Percentiles rank a stretch among this genome's conserved stretches.
These are phyloP conservation scores for Troglohyphantes excavatus DNA, from an alignment of 2,888 invertebrate genomes.

Conservation along the genomic window DNA sequence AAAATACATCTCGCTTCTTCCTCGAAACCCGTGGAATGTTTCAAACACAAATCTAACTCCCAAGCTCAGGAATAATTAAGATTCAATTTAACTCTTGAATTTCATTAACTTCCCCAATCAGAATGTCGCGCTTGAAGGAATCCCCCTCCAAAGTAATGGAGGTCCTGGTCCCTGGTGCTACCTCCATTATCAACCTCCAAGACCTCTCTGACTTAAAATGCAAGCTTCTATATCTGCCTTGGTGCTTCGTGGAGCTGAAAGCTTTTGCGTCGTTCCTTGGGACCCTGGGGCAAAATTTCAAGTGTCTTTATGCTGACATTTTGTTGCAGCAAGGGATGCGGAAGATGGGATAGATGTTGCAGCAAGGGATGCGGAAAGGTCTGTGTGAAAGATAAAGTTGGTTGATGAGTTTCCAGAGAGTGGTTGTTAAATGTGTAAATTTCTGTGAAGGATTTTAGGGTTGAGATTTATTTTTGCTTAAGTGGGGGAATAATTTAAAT, in stretches of 20 bases:
- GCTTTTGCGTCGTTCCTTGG: neutral
- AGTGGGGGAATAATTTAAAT: no score
- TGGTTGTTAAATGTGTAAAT: neutral
- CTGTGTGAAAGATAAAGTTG: neutral
- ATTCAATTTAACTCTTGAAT: neutral
- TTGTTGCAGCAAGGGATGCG: neutral
- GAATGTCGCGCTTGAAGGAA: neutral
- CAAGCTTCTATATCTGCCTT: no score
- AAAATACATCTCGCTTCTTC: no score
- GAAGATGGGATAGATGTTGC: neutral
- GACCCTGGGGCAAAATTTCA: neutral
- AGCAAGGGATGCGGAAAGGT: neutral
- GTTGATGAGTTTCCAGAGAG: neutral
- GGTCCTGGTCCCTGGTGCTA: neutral
- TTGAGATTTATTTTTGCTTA: no score
- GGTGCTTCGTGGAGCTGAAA: neutral
- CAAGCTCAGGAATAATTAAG: neutral
- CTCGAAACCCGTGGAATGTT: no score
- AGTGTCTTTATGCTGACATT: neutral
- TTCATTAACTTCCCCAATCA: neutral
- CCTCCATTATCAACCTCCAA: neutral
- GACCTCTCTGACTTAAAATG: neutral
- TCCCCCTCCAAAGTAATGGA: neutral
- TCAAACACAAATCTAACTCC: no score
- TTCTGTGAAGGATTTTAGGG: no score